phyloP scores from a whole-genome alignment of 2,888 invertebrate genomes.

The Eulithis prunata region DNA sequence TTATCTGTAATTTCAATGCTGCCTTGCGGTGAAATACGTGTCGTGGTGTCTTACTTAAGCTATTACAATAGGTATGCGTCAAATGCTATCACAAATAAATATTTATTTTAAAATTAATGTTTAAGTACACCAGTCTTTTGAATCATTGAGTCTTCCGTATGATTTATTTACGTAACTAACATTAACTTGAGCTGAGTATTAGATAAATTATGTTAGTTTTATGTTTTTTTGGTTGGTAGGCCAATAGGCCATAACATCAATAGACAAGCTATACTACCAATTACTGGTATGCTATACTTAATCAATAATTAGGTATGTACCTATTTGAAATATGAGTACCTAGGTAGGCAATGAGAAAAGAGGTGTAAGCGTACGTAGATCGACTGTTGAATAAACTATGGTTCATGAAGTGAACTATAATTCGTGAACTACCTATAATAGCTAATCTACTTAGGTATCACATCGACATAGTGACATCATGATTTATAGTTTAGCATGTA shows the following conservation, averaged over 20 bases:
- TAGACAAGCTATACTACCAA: no score
- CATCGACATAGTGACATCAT: conserved; percentile 43
- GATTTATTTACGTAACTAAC: neutral
- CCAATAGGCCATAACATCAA: no score
- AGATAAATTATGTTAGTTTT: no score
- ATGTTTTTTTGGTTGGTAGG: no score
- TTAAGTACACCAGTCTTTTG: neutral
- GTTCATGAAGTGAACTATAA: no score
- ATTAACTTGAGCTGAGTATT: conserved; percentile 4
- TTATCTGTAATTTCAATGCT: conserved; percentile 48
- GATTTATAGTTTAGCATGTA: conserved; percentile 39
- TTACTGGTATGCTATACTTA: no score
- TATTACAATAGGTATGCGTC: conserved; percentile 37
- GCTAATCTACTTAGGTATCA: conserved; percentile 14
- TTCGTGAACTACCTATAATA: no score
- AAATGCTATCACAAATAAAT: conserved; percentile 38
- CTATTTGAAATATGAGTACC: no score
- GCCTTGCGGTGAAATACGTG: conserved; percentile 34
- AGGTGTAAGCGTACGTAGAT: no score
- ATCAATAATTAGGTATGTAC: no score
- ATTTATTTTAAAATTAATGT: conserved; percentile 21
- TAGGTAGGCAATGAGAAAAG: no score
- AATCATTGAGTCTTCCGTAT: neutral
- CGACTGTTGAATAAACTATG: no score
- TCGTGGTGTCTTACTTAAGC: conserved; percentile 19